Percentiles rank a stretch among this genome's conserved stretches.
phyloP scores from a whole-genome alignment of 2,113 vertebrate species.

The Micronycteris hirsuta region DNA sequence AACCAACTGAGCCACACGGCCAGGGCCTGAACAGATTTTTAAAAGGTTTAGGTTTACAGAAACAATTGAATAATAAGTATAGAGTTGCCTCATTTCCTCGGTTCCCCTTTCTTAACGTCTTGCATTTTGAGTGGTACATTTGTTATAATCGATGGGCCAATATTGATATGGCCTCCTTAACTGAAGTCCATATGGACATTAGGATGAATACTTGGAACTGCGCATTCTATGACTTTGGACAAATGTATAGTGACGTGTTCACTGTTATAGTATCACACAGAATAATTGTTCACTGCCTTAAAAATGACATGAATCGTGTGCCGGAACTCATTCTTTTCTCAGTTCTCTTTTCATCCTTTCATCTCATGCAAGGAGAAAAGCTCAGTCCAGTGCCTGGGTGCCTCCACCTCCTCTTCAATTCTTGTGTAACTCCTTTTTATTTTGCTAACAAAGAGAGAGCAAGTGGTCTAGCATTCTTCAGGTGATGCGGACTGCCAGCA shows the following conservation, averaged over 20 bases:
- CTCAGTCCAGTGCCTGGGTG: not conserved
- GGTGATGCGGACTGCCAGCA: not conserved
- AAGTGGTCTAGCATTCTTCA: not conserved
- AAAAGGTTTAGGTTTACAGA: not conserved
- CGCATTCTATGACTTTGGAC: not conserved
- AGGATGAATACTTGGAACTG: not conserved
- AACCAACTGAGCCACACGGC: too few relatives aligned
- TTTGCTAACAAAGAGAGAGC: not conserved
- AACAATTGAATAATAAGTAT: not conserved
- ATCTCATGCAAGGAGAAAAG: not conserved
- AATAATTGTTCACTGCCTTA: not conserved
- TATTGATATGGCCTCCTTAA: not conserved
- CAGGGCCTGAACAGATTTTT: not conserved
- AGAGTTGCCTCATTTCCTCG: not conserved
- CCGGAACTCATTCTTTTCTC: not conserved
- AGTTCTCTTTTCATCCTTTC: not conserved
- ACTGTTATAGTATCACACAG: not conserved
- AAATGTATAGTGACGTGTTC: too few relatives aligned
- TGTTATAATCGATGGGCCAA: not conserved
- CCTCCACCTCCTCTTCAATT: not conserved
- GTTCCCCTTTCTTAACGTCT: not conserved
- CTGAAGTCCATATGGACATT: not conserved
- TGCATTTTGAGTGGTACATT: not conserved
- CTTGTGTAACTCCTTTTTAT: not conserved
- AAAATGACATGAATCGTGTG: not conserved